phyloP scores from a whole-genome alignment of 2,113 vertebrate genomes.

The Anhinga anhinga region DNA sequence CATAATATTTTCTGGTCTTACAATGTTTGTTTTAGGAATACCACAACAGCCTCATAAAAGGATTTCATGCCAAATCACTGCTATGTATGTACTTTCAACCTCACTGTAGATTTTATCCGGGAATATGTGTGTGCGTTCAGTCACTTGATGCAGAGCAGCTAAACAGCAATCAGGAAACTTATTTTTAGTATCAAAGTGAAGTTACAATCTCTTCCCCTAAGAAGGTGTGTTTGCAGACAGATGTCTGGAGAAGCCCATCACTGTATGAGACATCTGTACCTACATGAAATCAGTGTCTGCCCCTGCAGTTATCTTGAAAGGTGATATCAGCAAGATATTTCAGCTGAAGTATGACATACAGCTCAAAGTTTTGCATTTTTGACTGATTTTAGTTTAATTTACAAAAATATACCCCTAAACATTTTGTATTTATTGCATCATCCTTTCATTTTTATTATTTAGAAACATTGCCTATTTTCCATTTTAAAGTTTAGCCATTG shows the following conservation, averaged over 20 bases:
- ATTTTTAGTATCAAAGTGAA: neutral
- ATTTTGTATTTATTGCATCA: neutral
- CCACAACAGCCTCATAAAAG: neutral
- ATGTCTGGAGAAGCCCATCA: neutral
- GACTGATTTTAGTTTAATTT: neutral
- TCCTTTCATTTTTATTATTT: neutral
- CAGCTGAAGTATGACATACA: neutral
- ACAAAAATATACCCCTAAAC: neutral
- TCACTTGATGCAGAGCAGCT: neutral
- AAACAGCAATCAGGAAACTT: neutral
- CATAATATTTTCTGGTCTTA: neutral
- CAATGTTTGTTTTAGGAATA: constrained; percentile 19
- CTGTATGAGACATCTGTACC: neutral
- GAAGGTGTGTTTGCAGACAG: neutral
- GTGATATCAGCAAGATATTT: neutral
- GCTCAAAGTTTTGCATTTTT: neutral
- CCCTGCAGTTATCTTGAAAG: neutral
- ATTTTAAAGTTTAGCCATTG: neutral
- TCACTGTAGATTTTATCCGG: neutral
- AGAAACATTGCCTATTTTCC: neutral
- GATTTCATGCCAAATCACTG: constrained; percentile 8
- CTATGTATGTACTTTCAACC: neutral
- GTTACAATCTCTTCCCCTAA: neutral
- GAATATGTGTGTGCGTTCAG: neutral
- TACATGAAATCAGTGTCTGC: neutral